Evolutionary conservation across 2,888 invertebrate genomes (phyloP), one percentile per base, ranked within the genome.

Genomic region (Volucella inflata): DNA sequence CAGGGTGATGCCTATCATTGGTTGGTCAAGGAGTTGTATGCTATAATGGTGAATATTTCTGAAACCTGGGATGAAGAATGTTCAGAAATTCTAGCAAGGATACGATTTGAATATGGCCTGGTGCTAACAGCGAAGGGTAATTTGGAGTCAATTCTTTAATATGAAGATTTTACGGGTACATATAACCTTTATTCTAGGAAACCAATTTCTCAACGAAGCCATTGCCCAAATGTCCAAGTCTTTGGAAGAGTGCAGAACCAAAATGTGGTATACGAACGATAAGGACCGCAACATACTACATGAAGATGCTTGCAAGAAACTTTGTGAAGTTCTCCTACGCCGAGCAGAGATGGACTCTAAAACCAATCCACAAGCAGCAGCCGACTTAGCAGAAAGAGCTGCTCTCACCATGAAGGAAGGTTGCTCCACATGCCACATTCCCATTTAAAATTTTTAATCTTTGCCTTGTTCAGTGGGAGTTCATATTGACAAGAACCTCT

Each of bases 221-320:
- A 78, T 87, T 10, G 4, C 2, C 9, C 70, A 60, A 2, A 42
- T 87, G 59, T 50, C 21, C 16, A 59, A n/a, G 36, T 67, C 77
- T 0, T 59, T 87, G 2, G 59, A 77, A 6, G 12, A 8, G 0
- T 70, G 82, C 64, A 82, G 60, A 8, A 74, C 36, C 0, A 64
- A 62, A 0, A 53, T 55, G 38, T 87, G 87, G 87, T 85, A 81
- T 17, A 77, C 82, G 14, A 87, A 87, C 9, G 77, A 77, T 0
- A 53, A 8, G 14, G 87, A 87, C 30, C 62, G 87, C 0, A 74
- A 38, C 9, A 53, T 87, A 2, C 17, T 87, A 2, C 17, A 55
- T 0, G 74, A 87, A 65, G 87, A 81, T 30, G 74, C 70, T 30
- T 74, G 67, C 16, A 36, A 48, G 0, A 36, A 65, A 8, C 78